Evolutionary conservation across 2,888 invertebrate genomes (phyloP).

Genomic region (Pocota personata): DNA sequence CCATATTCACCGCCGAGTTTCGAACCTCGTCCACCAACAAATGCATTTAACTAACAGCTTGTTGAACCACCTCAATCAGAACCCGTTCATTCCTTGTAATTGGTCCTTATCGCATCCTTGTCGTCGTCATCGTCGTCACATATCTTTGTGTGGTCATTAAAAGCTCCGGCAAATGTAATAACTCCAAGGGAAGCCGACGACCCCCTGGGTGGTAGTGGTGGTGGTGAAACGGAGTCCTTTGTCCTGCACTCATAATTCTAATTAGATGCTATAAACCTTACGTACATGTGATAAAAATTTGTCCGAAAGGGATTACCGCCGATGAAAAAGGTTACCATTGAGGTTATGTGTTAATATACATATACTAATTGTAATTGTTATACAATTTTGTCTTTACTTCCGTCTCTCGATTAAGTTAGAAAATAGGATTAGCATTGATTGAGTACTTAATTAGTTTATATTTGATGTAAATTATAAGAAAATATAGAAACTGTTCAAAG

Average conservation of each 20-base stretch:
- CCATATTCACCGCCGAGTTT: conserved; percentile 82
- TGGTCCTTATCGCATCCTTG: conserved; percentile 76
- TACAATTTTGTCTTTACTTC: conserved; percentile 62
- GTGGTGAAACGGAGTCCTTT: conserved; percentile 12
- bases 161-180: conserved; percentile 33
- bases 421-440: conserved; percentile 44
- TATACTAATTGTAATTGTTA: conserved; percentile 68
- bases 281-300: conserved; percentile 69
- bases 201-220: conserved; percentile 14
- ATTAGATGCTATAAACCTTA: conserved; percentile 67
- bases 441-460: conserved; percentile 66
- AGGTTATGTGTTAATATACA: conserved; percentile 44
- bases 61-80: conserved; percentile 63
- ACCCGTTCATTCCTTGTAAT: conserved; percentile 74
- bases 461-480: conserved; percentile 60
- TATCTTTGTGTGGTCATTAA: conserved; percentile 60
- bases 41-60: conserved; percentile 80
- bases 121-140: conserved; percentile 76
- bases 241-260: conserved; percentile 64
- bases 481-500: conserved; percentile 56
- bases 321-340: conserved; percentile 35
- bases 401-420: conserved; percentile 51
- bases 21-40: conserved; percentile 80
- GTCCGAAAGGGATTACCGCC: conserved; percentile 62
- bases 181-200: conserved; percentile 25